Percentiles rank a stretch among this genome's conserved stretches.
Conservation (phyloP, 2,888 invertebrate species). For the Protophormia terraenovae region DNA sequence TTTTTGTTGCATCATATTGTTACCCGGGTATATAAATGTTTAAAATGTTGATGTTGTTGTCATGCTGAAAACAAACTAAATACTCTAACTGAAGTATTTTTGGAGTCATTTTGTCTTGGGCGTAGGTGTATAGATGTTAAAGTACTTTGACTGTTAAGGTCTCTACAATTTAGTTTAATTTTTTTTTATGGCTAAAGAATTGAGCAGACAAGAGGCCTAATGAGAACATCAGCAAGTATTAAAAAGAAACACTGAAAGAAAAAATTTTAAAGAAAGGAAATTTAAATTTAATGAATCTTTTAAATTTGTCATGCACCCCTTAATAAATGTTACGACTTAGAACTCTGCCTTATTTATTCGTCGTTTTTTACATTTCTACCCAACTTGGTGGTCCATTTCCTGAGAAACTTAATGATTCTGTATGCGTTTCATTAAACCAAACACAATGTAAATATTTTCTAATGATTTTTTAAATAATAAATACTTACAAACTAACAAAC, state of each 20-base stretch:
- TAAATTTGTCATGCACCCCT: too few species aligned
- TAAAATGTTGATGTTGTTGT: neutral
- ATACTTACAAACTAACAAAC: neutral
- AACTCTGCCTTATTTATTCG: neutral
- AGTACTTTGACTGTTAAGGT: neutral
- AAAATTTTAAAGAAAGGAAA: too few species aligned
- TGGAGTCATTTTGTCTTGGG: neutral
- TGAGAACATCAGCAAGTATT: neutral
- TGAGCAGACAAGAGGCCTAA: constrained; percentile 27
- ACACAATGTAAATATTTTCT: neutral
- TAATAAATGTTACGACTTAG: too few species aligned
- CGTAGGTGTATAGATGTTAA: constrained; percentile 41
- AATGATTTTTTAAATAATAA: neutral
- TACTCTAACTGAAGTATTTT: neutral
- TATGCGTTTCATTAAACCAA: neutral
- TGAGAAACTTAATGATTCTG: neutral
- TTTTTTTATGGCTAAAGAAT: neutral
- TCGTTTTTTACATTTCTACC: neutral
- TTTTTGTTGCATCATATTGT: neutral
- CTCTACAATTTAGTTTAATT: neutral
- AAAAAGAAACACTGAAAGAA: neutral
- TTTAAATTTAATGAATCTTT: too few species aligned
- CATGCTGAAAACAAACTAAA: constrained; percentile 17
- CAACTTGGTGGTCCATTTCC: neutral
- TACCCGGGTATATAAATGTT: constrained; percentile 20